Conservation (phyloP, 2,888 invertebrate genomes). For the Melitaea athalia region DNA sequence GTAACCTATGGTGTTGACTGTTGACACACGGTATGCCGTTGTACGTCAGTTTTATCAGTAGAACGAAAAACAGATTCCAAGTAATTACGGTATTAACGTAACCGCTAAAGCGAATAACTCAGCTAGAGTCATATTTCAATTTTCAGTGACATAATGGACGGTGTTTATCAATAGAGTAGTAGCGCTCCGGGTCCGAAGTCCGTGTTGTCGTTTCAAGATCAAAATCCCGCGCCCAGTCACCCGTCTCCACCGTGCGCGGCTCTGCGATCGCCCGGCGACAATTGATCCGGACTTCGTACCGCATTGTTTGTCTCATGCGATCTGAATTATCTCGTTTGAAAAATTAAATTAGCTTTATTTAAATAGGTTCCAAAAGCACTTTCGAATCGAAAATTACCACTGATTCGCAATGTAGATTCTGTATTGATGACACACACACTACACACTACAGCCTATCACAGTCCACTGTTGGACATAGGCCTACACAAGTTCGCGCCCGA, state of each 20-base stretch:
- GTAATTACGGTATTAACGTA: not conserved
- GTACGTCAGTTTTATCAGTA: no score
- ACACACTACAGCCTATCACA: no score
- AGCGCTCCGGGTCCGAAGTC: constrained; percentile 33
- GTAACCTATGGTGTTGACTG: no score
- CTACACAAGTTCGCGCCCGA: no score
- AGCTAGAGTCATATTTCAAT: not conserved
- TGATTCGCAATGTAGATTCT: no score
- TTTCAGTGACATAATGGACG: constrained; percentile 9
- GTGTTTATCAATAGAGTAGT: constrained; percentile 26
- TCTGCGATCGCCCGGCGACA: constrained; percentile 29
- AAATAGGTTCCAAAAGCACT: no score
- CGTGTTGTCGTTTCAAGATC: constrained; percentile 40
- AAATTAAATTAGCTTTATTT: no score
- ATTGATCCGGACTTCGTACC: constrained; percentile 37
- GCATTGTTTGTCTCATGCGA: constrained; percentile 24
- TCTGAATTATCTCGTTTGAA: not conserved
- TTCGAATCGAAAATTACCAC: no score
- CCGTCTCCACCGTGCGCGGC: constrained; percentile 25
- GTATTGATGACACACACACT: no score
- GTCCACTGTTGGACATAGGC: no score
- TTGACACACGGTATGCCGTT: no score
- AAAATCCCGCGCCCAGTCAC: constrained; percentile 25
- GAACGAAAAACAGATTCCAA: no score
- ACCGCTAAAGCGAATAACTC: not conserved